Conservation (phyloP, 2,888 invertebrate genomes). For the Drosophila ezoana region DNA sequence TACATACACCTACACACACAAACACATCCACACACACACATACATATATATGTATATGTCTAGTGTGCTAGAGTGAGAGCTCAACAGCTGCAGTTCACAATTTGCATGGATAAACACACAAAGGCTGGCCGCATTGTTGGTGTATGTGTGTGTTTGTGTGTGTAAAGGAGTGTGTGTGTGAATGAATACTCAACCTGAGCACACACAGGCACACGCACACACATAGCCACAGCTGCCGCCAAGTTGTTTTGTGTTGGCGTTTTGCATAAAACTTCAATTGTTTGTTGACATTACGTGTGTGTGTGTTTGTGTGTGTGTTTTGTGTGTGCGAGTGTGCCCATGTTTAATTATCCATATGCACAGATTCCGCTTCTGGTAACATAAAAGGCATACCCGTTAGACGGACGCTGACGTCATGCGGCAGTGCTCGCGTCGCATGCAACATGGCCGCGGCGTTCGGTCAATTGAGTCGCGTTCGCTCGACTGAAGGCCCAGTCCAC, state of each 20-base stretch:
- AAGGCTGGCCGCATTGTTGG: slow-evolving; percentile 31
- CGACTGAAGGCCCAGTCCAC: neutral
- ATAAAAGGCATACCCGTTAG: slow-evolving; percentile 12
- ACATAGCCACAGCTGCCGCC: slow-evolving; percentile 1
- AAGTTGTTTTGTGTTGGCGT: slow-evolving; percentile 44
- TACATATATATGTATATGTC: neutral
- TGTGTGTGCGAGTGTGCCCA: slow-evolving; percentile 20
- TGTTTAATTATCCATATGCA: slow-evolving; percentile 47
- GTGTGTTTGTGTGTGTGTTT: slow-evolving; percentile 11
- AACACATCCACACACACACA: neutral
- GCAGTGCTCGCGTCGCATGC: slow-evolving; percentile 14
- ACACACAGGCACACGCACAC: slow-evolving; percentile 13
- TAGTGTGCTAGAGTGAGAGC: slow-evolving; percentile 4
- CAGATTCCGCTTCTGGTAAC: slow-evolving; percentile 32
- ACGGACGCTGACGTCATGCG: slow-evolving; percentile 24
- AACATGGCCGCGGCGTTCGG: slow-evolving; percentile 19
- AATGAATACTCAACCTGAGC: slow-evolving; percentile 26
- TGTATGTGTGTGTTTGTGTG: slow-evolving; percentile 1
- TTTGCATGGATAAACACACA: slow-evolving; percentile 46
- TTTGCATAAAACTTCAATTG: slow-evolving; percentile 56
- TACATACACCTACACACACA: slow-evolving; percentile 33
- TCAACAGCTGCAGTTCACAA: slow-evolving; percentile 44
- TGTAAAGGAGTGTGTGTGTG: slow-evolving; percentile 22
- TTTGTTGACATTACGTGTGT: slow-evolving; percentile 54
- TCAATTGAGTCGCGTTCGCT: neutral